Percentiles rank a stretch among this genome's conserved stretches.
Evolutionary conservation across 2,113 vertebrate genomes (phyloP).

Genomic region (Buteo buteo): DNA sequence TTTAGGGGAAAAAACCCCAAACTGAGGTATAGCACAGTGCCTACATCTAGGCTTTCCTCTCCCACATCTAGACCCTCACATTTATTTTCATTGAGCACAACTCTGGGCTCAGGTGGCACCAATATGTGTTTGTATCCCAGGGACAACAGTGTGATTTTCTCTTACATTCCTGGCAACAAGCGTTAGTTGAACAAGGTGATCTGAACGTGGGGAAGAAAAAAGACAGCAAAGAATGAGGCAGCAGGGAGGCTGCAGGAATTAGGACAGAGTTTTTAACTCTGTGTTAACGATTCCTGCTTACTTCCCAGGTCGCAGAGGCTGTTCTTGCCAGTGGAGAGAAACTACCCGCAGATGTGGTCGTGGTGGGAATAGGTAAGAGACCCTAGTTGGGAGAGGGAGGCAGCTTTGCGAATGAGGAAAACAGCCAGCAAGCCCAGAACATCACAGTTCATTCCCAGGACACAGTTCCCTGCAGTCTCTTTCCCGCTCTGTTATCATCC

Average conservation of each 20-base stretch:
- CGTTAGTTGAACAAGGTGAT: slow-evolving; percentile 4
- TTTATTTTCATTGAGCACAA: not conserved
- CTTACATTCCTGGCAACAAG: not conserved
- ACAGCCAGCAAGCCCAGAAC: not conserved
- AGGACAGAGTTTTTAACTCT: slow-evolving; percentile 14
- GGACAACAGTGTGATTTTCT: not conserved
- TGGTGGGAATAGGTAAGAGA: slow-evolving; percentile 80
- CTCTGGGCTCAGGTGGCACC: not conserved
- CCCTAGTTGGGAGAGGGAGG: not conserved
- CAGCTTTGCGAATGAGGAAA: not conserved
- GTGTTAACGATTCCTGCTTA: not conserved
- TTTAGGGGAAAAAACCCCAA: not conserved
- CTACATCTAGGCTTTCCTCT: not conserved
- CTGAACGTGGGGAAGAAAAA: not conserved
- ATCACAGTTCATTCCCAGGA: not conserved
- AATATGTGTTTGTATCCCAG: not conserved
- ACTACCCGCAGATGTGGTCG: slow-evolving; percentile 80
- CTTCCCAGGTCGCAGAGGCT: slow-evolving; percentile 76
- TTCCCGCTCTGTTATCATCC: not conserved
- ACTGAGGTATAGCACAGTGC: not conserved
- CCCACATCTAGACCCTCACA: not conserved
- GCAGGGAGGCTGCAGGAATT: slow-evolving; percentile 9
- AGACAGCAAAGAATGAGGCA: slow-evolving; percentile 22
- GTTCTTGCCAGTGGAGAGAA: slow-evolving; percentile 69
- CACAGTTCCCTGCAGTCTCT: not conserved